Evolutionary conservation across 2,888 invertebrate genomes (phyloP), one percentile per base, ranked within the genome.

Genomic region (Strigamia maritima): DNA sequence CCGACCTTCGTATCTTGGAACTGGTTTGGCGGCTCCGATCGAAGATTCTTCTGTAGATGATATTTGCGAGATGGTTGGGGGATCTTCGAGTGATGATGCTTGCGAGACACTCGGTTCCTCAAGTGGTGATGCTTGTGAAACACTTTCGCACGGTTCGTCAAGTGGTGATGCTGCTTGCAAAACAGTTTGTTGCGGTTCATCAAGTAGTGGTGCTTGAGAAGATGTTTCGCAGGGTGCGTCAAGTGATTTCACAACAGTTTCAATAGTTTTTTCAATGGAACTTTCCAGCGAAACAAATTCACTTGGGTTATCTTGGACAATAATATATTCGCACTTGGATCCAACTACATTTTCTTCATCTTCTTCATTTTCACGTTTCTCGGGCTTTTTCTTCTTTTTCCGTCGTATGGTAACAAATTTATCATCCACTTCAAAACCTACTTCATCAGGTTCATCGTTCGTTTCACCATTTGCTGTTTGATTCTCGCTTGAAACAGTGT

Each of bases 1-100:
- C 7, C 24, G 77, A n/a, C 77, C 77, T 24, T 77, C 77, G 77
- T 77, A 77, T 49, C 49, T 16, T n/a, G 44, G 75, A 8, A 75
- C 14, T 3, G 75, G 75, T 38, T 75, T 75, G 1, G 26, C 28
- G 16, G 16, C 28, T 65, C 24, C 16, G 12, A 65, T 16, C 24
- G 24, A 26, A 2, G 65, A 65, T 26, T 65, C 65, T 65, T 49
- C 49, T 1, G n/a, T 16, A 3, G 49, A 49, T 49, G 49, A 49
- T 49, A n/a, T 49, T 19, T 49, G 49, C 19, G 49, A 49, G n/a
- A 49, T 7, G n/a, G n/a, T 49, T n/a, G 16, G 49, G 8, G n/a
- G n/a, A n/a, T 49, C 49, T 3, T 49, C 49, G 6, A 49, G n/a
- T 19, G 49, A 49, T 49, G 49, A 49, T 49, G 49, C 19, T 44